phyloP scores from a whole-genome alignment of 1,140 invertebrate genomes.

The Lepidurus apus region DNA sequence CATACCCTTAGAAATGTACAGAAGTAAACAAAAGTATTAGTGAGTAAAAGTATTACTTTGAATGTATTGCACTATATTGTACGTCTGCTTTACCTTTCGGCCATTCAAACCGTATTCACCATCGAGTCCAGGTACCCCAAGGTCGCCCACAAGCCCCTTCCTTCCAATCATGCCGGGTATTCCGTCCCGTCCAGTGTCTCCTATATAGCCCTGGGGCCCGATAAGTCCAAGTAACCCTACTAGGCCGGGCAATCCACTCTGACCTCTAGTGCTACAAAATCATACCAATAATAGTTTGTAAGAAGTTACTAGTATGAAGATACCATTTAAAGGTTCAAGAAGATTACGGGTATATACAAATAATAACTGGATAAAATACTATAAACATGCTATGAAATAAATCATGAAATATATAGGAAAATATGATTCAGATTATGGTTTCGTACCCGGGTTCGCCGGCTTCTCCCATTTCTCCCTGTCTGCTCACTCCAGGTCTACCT shows the following conservation, averaged over 20 bases:
- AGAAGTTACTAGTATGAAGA: no score
- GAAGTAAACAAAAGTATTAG: no score
- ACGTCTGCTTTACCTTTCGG: neutral
- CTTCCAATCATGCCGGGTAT: slow-evolving; percentile 40
- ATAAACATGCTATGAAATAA: no score
- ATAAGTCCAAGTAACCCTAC: slow-evolving; percentile 36
- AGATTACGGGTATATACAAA: no score
- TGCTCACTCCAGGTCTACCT: no score
- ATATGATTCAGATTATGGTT: no score
- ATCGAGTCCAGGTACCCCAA: slow-evolving; percentile 30
- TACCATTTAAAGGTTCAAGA: no score
- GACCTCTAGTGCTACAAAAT: slow-evolving; percentile 28
- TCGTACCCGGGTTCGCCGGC: no score
- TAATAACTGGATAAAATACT: no score
- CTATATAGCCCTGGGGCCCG: slow-evolving; percentile 35
- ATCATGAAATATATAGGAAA: no score
- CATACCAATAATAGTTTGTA: neutral
- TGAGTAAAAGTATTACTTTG: no score
- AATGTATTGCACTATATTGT: neutral
- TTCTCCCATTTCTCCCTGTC: no score
- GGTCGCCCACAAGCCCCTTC: slow-evolving; percentile 26
- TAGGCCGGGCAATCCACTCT: slow-evolving; percentile 36
- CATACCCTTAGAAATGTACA: neutral
- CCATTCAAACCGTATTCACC: slow-evolving; percentile 19
- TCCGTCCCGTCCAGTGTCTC: slow-evolving; percentile 40